Percentiles rank a stretch among this genome's conserved stretches.
phyloP scores from a whole-genome alignment of 2,888 invertebrate genomes.

The Cloeon dipterum region DNA sequence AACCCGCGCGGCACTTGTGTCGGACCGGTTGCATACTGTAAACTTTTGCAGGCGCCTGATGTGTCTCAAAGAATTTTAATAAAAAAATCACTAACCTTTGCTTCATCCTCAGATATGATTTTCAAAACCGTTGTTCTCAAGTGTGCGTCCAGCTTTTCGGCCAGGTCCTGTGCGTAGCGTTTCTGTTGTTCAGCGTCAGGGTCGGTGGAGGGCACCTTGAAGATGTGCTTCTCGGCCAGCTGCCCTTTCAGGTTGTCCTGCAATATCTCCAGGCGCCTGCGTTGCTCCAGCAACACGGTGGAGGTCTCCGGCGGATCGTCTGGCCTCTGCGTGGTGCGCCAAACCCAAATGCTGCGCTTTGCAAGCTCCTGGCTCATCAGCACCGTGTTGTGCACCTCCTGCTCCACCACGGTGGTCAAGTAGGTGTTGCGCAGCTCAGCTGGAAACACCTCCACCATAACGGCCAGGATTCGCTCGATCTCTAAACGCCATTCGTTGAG shows the following conservation, averaged over 20 bases:
- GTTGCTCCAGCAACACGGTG: conserved; percentile 34
- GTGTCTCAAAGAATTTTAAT: no score
- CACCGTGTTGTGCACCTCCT: conserved; percentile 63
- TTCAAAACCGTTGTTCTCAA: conserved; percentile 42
- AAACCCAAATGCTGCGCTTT: conserved; percentile 58
- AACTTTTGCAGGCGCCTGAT: no score
- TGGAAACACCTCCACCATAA: conserved; percentile 44
- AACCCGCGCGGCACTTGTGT: no score
- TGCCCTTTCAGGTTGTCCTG: conserved; percentile 52
- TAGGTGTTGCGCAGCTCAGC: conserved; percentile 59
- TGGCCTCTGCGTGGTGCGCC: conserved; percentile 29
- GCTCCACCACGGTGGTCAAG: conserved; percentile 58
- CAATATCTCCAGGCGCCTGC: conserved; percentile 39
- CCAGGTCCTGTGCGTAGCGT: conserved; percentile 37
- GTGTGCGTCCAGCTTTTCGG: conserved; percentile 38
- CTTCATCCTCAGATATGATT: conserved; percentile 41
- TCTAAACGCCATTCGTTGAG: conserved; percentile 29
- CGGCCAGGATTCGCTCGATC: conserved; percentile 36
- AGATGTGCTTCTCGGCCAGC: conserved; percentile 48
- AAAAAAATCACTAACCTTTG: conserved; percentile 12
- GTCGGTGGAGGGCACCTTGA: conserved; percentile 25
- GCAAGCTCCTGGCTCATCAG: conserved; percentile 58
- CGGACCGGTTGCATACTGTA: no score
- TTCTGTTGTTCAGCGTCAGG: conserved; percentile 19
- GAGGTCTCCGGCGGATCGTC: conserved; percentile 26